A percentile compares a stretch with the other conserved stretches of the same genome.
phyloP scores from a whole-genome alignment of 92 coral and sea anemone genomes.

The Epizoanthus stellaris region DNA sequence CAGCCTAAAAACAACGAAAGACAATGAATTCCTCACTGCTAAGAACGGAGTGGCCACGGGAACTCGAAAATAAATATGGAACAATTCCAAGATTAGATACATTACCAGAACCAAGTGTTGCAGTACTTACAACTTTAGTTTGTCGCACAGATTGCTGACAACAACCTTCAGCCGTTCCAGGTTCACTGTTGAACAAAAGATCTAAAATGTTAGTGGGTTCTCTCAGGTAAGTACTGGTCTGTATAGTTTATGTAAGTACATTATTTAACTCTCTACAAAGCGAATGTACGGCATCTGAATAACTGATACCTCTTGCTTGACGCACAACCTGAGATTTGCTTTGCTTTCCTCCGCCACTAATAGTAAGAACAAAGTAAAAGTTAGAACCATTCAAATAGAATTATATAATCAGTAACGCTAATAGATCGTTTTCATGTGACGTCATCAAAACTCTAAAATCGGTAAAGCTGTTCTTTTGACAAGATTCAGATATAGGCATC shows the following conservation, averaged over 20 bases:
- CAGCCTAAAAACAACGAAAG: not conserved
- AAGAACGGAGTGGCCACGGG: no score
- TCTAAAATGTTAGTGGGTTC: no score
- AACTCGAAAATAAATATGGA: no score
- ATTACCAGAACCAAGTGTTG: no score
- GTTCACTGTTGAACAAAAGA: constrained; percentile 22
- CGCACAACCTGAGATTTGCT: constrained; percentile 69
- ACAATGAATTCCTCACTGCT: not conserved
- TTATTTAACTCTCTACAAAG: not conserved
- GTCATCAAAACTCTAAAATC: no score
- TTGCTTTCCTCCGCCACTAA: constrained; percentile 75
- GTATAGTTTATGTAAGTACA: no score
- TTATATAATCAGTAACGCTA: no score
- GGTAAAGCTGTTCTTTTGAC: no score
- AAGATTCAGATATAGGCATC: no score
- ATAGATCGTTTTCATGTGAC: not conserved
- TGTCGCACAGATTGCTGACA: constrained; percentile 38
- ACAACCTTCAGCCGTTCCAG: constrained; percentile 31
- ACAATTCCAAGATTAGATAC: not conserved
- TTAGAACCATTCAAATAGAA: not conserved
- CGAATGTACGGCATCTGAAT: not conserved
- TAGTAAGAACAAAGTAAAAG: not conserved
- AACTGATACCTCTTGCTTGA: constrained; percentile 67
- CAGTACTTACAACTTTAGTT: constrained; percentile 27
- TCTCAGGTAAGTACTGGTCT: no score